Conservation (phyloP, 2,888 invertebrate species). For the Caenorhabditis zanzibari region DNA sequence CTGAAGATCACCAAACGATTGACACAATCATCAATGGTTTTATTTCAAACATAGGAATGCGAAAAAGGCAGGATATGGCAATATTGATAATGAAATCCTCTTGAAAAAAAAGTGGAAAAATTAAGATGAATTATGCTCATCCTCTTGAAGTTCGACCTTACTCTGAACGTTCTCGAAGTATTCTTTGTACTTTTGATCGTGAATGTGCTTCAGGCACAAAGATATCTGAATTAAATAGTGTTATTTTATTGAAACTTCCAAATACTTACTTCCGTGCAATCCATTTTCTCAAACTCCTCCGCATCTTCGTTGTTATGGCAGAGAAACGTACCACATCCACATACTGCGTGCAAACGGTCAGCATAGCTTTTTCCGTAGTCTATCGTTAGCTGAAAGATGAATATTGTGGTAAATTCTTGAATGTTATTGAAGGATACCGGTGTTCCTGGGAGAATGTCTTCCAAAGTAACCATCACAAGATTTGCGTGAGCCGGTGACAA, state of each 20-base stretch:
- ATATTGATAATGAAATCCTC: no score
- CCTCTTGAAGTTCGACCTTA: no score
- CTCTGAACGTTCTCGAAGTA: no score
- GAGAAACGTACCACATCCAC: conserved; percentile 23
- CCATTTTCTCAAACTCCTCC: neutral
- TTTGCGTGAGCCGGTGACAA: conserved; percentile 31
- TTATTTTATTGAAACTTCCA: neutral
- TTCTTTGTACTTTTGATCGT: neutral
- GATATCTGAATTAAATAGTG: neutral
- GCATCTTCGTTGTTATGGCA: neutral
- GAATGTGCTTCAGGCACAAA: neutral
- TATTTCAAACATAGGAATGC: no score
- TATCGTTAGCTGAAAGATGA: conserved; percentile 38
- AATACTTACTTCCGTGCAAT: neutral
- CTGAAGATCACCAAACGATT: no score
- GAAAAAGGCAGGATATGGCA: no score
- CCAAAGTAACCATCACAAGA: conserved; percentile 18
- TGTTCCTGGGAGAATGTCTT: conserved; percentile 47
- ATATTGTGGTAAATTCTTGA: neutral
- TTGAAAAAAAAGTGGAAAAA: no score
- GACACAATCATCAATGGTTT: no score
- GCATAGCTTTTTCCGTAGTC: conserved; percentile 43
- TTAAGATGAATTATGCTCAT: no score
- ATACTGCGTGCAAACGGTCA: neutral
- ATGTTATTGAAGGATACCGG: conserved; percentile 7